Base-by-base conservation (phyloP, 2,113 vertebrate genomes). In the Cromileptes altivelis region DNA sequence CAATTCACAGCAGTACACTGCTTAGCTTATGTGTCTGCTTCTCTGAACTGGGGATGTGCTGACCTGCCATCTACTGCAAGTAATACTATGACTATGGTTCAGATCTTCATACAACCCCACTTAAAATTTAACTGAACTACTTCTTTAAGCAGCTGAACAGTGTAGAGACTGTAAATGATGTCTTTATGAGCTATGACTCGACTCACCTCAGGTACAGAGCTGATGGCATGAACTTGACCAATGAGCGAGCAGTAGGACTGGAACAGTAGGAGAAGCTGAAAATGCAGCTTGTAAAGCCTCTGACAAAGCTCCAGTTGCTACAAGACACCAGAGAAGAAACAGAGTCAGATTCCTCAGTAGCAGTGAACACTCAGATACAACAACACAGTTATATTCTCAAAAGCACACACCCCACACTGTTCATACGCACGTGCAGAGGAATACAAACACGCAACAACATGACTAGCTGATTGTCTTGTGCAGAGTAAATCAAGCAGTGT, bases 181-280 rank as follows among this genome's bases (percentile, higher is more conserved):
- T 17, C 12, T 68, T 57, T 27, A 19, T 64, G 19, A 63, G 50
- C 12, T 47, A 2, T n/a, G 6, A 18, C 12, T 50, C n/a, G 52
- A 3, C 87, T 85, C 95, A 99, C 98, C 98, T 99, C 97, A 68
- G 98, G 98, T 94, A 97, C 97, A 60, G 98, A 97, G 94, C 97
- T 98, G 91, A 98, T 96, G 94, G 97, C 96, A 0, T 99, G 97
- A 77, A 99, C 97, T 93, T 99, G 98, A 88, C 97, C 97, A 25
- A 99, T 98, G 92, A 99, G 97, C 83, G 99, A 98, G 91, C 98
- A 99, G 96, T 99, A 99, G 78, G 98, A 99, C 89, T 99, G 98
- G 95, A 99, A 99, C 90, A 99, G 97, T 75, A 99, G 95, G 69
- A 99, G 96, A 83, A 99, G 96, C 96, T 99, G 98, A 90, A 99